phyloP scores from a whole-genome alignment of 92 coral and sea anemone species.

The Paragorgia papillata region DNA sequence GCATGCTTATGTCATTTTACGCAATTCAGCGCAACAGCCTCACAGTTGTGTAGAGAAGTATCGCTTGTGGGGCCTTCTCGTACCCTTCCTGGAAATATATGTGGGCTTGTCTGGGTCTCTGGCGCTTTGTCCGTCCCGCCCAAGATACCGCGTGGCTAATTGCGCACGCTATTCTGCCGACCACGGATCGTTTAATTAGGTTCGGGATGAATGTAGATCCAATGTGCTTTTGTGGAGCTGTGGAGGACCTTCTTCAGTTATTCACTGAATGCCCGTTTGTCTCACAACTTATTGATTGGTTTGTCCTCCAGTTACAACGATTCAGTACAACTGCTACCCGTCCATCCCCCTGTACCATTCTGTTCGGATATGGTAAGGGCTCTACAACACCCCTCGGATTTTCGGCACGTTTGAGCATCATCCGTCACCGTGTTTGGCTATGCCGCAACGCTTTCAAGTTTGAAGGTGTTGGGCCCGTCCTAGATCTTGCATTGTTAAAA shows the following conservation, averaged over 20 bases:
- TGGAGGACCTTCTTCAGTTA: slow-evolving; percentile 18
- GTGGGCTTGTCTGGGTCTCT: slow-evolving; percentile 12
- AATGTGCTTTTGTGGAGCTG: slow-evolving; percentile 22
- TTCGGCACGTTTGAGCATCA: too few species aligned
- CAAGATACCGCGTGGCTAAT: slow-evolving; percentile 34
- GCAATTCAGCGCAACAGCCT: too few species aligned
- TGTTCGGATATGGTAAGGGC: too few species aligned
- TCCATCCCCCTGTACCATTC: too few species aligned
- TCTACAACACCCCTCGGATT: too few species aligned
- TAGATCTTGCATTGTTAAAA: too few species aligned
- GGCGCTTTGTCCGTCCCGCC: slow-evolving; percentile 8
- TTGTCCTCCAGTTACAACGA: too few species aligned
- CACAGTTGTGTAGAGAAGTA: background rate
- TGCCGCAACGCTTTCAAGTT: too few species aligned
- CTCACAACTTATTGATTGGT: background rate
- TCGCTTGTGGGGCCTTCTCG: background rate
- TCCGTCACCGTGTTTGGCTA: too few species aligned
- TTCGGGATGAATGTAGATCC: slow-evolving; percentile 22
- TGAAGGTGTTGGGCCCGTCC: too few species aligned
- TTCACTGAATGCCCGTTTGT: slow-evolving; percentile 30
- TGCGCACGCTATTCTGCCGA: slow-evolving; percentile 48
- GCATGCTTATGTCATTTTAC: too few species aligned
- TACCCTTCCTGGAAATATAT: slow-evolving; percentile 12
- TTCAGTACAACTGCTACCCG: too few species aligned
- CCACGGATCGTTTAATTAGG: slow-evolving; percentile 12